Percentiles rank a stretch among this genome's conserved stretches.
Conservation (phyloP, 2,888 invertebrate genomes). For the Aspidapion aeneum region DNA sequence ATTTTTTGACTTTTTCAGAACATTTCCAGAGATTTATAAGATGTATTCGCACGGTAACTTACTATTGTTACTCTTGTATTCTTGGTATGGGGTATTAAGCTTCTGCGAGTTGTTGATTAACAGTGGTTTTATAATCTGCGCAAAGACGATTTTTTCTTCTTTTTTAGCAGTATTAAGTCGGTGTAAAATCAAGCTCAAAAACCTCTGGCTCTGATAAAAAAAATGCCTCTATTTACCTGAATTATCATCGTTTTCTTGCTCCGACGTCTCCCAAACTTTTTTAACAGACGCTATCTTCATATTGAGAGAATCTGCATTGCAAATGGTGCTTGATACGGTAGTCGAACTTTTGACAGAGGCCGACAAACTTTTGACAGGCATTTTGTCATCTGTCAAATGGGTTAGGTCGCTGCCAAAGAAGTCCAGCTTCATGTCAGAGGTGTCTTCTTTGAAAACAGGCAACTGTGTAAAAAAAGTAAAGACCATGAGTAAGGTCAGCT, state of each 20-base stretch:
- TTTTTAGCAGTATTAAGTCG: too few relatives aligned
- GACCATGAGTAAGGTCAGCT: too few relatives aligned
- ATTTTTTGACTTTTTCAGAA: too few relatives aligned
- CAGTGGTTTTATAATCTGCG: too few relatives aligned
- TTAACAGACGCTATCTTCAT: constrained; percentile 94
- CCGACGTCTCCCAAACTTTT: constrained; percentile 72
- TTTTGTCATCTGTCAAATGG: constrained; percentile 70
- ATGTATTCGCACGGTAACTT: too few relatives aligned
- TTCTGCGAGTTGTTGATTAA: too few relatives aligned
- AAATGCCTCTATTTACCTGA: background rate
- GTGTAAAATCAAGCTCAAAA: too few relatives aligned
- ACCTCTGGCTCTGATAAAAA: too few relatives aligned
- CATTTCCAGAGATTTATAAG: too few relatives aligned
- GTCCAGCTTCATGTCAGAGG: constrained; percentile 87
- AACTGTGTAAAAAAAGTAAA: constrained; percentile 52
- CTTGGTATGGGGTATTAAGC: too few relatives aligned
- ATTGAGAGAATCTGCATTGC: constrained; percentile 82
- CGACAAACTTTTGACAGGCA: constrained; percentile 50
- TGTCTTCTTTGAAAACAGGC: constrained; percentile 78
- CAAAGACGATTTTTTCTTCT: too few relatives aligned
- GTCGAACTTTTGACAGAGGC: constrained; percentile 56
- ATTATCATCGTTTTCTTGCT: constrained; percentile 49
- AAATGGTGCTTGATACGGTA: constrained; percentile 61
- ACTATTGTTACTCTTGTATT: too few relatives aligned
- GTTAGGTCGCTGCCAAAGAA: constrained; percentile 86